Evolutionary conservation across 2,113 vertebrate genomes (phyloP).

Genomic region (Crotophaga sulcirostris): DNA sequence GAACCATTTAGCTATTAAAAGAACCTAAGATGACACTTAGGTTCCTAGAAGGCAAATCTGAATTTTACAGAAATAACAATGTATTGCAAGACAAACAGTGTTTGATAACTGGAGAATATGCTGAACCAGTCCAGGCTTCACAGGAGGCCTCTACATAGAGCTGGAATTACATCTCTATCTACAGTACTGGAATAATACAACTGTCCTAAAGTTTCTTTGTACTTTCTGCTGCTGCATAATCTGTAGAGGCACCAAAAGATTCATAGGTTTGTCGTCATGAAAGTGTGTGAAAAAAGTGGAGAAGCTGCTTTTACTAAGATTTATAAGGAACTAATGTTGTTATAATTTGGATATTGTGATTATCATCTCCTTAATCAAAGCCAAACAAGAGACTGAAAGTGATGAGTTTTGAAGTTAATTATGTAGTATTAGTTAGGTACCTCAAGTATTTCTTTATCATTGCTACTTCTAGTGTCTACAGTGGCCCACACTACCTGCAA

Average conservation of each 20-base stretch:
- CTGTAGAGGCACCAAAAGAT: rapidly evolving
- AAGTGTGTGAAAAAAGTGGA: background rate
- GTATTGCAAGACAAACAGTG: background rate
- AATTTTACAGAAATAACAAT: background rate
- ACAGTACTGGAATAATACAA: background rate
- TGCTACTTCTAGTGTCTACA: background rate
- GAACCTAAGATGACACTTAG: background rate
- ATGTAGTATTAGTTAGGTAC: background rate
- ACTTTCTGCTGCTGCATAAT: background rate
- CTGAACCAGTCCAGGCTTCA: background rate
- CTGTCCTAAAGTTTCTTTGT: background rate
- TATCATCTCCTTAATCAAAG: background rate
- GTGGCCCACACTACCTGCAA: background rate
- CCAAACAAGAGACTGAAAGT: background rate
- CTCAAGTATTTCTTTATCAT: background rate
- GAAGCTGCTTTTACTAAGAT: background rate
- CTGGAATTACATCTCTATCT: background rate
- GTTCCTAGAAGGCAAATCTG: background rate
- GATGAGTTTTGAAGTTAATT: background rate
- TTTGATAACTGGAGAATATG: background rate
- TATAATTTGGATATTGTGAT: background rate
- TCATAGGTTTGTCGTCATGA: background rate
- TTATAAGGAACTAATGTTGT: background rate
- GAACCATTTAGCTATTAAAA: background rate
- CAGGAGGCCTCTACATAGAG: background rate